Evolutionary conservation across 2,797 vertebrate species (phyloP).

Genomic region (Rhinichthys osculus): DNA sequence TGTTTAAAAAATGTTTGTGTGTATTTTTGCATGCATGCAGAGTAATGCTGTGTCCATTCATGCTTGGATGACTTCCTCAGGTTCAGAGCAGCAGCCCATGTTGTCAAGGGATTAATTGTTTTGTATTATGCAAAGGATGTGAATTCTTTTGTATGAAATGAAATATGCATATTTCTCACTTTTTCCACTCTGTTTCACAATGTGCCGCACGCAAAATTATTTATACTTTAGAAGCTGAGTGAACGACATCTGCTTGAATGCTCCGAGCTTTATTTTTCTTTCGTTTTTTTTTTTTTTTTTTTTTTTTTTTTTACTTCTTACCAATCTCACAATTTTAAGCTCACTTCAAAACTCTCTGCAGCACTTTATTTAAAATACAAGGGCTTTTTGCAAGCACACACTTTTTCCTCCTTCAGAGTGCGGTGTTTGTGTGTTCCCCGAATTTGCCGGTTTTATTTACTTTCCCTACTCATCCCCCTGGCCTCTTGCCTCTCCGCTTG

Average conservation of each 20-base stretch:
- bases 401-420: constrained; percentile 11
- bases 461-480: constrained; percentile 34
- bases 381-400: constrained; percentile 25
- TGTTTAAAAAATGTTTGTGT: constrained; percentile 24
- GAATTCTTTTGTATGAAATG: constrained; percentile 55
- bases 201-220: constrained; percentile 57
- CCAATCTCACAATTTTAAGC: constrained; percentile 30
- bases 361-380: constrained; percentile 35
- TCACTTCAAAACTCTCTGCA: constrained; percentile 8
- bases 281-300: background rate
- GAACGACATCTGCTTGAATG: constrained; percentile 32
- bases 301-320: background rate
- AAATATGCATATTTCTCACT: constrained; percentile 71
- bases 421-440: background rate
- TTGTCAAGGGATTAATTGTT: constrained; percentile 58
- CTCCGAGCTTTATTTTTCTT: constrained; percentile 33
- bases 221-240: constrained; percentile 50
- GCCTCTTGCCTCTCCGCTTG: constrained; percentile 53
- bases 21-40: constrained; percentile 31
- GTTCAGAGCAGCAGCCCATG: constrained; percentile 40
- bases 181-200: constrained; percentile 68
- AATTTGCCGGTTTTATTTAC: constrained; percentile 42
- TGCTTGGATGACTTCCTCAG: constrained; percentile 60
- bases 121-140: constrained; percentile 60
- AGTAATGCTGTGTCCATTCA: constrained; percentile 58